Conservation (phyloP, 1,140 invertebrate species). For the Euglossa dilemma region DNA sequence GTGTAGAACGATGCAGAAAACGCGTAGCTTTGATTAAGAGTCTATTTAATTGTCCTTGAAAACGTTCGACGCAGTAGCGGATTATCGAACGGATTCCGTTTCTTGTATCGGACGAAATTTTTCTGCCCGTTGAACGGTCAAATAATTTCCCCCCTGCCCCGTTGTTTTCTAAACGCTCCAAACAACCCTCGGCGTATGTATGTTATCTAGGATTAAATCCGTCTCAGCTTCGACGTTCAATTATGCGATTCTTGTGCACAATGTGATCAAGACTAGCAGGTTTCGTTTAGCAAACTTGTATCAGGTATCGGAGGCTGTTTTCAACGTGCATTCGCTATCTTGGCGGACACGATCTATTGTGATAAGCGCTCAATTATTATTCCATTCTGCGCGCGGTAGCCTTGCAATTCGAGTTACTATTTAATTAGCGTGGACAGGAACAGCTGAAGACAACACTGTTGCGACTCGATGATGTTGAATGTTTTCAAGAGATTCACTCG, state of each 20-base stretch:
- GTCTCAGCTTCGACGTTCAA: constrained; percentile 8
- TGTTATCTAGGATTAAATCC: not conserved
- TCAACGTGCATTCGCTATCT: not conserved
- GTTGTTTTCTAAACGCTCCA: not conserved
- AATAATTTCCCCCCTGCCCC: not conserved
- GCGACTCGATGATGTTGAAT: not conserved
- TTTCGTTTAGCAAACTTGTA: not conserved
- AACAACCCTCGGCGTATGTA: not conserved
- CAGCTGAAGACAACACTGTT: not conserved
- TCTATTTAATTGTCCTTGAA: not conserved
- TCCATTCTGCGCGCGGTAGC: not conserved
- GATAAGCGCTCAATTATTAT: constrained; percentile 38
- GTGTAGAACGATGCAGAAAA: not conserved
- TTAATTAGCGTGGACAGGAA: not conserved
- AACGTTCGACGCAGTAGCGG: not conserved
- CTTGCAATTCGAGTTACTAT: not conserved
- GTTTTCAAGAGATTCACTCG: not conserved
- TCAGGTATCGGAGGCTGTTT: constrained; percentile 22
- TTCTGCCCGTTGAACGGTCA: not conserved
- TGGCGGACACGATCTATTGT: constrained; percentile 25
- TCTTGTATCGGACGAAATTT: too few species aligned
- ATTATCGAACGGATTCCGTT: not conserved
- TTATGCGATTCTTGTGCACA: not conserved
- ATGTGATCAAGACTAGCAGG: not conserved
- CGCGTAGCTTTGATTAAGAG: not conserved